These are phyloP conservation scores for Hydropotes inermis DNA, from an alignment of 2,113 vertebrate species.

Conservation along the genomic window DNA sequence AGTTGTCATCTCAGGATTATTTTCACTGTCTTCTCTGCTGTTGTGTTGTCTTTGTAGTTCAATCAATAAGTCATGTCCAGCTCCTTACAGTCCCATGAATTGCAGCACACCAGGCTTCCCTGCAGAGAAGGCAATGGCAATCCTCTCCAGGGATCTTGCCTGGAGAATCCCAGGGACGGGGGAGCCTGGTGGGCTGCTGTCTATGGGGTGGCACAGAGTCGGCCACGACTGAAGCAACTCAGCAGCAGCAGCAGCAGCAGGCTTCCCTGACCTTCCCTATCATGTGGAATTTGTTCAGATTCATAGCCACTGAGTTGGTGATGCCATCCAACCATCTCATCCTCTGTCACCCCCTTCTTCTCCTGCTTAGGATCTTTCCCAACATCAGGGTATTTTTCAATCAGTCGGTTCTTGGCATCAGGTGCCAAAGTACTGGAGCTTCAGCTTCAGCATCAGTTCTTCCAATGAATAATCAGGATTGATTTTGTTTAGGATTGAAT, in stretches of 20 bases:
- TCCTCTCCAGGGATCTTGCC: neutral
- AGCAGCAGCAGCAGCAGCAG: neutral
- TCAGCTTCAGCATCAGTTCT: neutral
- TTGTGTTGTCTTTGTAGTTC: neutral
- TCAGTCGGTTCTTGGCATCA: neutral
- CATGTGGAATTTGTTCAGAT: neutral
- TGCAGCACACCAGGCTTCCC: no score
- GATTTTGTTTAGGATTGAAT: neutral
- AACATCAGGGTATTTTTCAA: neutral
- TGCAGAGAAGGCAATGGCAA: neutral
- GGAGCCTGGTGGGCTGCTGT: neutral
- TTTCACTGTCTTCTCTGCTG: neutral
- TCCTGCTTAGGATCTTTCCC: neutral
- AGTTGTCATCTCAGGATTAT: neutral
- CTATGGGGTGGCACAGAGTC: neutral
- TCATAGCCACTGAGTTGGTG: neutral
- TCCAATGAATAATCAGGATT: neutral
- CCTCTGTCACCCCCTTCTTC: neutral
- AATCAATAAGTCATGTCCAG: neutral
- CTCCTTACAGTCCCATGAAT: neutral
- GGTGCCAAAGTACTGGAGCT: neutral
- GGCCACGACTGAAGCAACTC: accelerated
- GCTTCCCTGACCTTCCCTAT: neutral
- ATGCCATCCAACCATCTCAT: neutral
- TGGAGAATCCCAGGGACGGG: neutral